Evolutionary conservation across 2,113 vertebrate genomes (phyloP).

Genomic region (Ptilorrhoa leucosticta): DNA sequence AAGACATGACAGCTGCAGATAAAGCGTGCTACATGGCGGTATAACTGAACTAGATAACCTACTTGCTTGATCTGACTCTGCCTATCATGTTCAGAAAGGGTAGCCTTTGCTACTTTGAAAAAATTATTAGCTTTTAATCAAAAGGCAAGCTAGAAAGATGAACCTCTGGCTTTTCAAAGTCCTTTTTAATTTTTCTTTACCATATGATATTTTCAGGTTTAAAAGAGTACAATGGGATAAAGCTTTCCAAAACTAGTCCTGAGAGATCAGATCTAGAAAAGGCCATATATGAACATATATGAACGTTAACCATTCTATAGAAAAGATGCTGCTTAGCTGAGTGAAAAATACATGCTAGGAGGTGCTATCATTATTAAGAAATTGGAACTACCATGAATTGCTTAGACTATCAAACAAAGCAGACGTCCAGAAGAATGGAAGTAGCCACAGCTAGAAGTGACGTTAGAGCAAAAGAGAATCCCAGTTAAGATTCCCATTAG

Average conservation of each 20-base stretch:
- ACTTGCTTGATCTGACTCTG: neutral
- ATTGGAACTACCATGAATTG: neutral
- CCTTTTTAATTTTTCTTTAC: neutral
- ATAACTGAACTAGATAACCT: neutral
- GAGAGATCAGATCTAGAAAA: neutral
- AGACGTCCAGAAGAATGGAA: neutral
- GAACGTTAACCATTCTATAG: neutral
- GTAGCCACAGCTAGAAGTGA: neutral
- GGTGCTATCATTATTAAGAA: neutral
- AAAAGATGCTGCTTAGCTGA: neutral
- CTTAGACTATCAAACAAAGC: neutral
- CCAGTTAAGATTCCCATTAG: neutral
- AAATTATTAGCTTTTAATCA: neutral
- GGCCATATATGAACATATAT: neutral
- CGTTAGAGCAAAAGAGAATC: neutral
- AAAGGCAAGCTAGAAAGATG: neutral
- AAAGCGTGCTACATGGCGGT: neutral
- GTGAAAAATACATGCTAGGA: neutral
- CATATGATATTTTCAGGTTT: neutral
- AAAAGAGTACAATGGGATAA: neutral
- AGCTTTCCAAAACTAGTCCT: neutral
- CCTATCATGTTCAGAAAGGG: neutral
- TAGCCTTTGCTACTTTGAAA: neutral
- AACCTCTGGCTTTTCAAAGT: neutral
- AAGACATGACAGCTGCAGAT: neutral